These are phyloP conservation scores for Halocaridina rubra DNA, from an alignment of 2,888 invertebrate genomes.

Conservation along the genomic window DNA sequence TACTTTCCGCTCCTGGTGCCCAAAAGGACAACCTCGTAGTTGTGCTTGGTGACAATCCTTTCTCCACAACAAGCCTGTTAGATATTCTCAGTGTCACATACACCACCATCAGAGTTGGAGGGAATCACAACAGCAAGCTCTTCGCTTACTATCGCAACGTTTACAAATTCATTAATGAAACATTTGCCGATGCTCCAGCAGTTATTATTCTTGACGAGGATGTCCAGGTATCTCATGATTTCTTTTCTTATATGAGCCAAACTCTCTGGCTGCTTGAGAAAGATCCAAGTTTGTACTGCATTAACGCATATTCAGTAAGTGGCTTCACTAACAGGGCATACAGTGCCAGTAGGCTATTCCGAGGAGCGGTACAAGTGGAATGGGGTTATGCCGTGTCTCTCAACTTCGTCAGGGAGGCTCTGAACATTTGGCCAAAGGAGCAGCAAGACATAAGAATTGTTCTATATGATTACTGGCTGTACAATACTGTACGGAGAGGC, in stretches of 20 bases:
- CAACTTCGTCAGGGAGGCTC: conserved; percentile 50
- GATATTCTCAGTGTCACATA: conserved; percentile 31
- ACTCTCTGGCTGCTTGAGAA: conserved; percentile 32
- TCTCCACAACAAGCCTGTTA: conserved; percentile 27
- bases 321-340: conserved; percentile 12
- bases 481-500: neutral
- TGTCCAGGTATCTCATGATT: conserved; percentile 54
- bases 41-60: conserved; percentile 34
- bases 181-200: conserved; percentile 35
- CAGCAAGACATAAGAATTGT: neutral
- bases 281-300: conserved; percentile 50
- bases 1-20: conserved; percentile 38
- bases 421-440: conserved; percentile 29
- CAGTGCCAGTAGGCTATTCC: conserved; percentile 20
- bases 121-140: conserved; percentile 39
- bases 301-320: conserved; percentile 23
- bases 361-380: conserved; percentile 48
- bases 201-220: conserved; percentile 60
- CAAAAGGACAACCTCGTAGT: conserved; percentile 27
- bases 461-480: conserved; percentile 53
- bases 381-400: conserved; percentile 58
- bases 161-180: conserved; percentile 30
- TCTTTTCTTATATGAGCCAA: conserved; percentile 59
- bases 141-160: conserved; percentile 54
- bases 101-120: conserved; percentile 5